Evolutionary conservation across 2,113 vertebrate species (phyloP), one percentile per base, ranked within the genome.

Genomic region (Hylia prasina): DNA sequence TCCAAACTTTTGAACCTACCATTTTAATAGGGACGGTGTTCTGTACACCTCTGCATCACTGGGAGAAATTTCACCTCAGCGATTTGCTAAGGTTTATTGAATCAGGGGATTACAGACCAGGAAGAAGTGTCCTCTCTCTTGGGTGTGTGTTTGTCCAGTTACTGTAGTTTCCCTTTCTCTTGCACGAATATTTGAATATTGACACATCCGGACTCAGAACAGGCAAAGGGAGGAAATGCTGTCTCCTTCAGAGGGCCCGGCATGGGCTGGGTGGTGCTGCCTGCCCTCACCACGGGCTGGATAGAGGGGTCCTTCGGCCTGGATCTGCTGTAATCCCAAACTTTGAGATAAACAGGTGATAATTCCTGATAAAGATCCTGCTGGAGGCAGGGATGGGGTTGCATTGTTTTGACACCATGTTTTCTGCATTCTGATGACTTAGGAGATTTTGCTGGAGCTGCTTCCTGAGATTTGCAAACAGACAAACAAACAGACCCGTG

Each of bases 401-500:
- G 83, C 37, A 86, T 80, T 88, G 87, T 82, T 94, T 91, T 89
- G 85, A 81, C 85, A 82, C n/a, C 2, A 15, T 51, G 84, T 71
- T 95, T 92, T 91, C 58, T 78, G 75, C 93, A 30, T 97, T 95
- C 61, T 96, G 96, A 97, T 95, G 95, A 96, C 24, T 97, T 82
- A 47, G 83, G 93, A 83, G 95, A 89, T 96, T 96, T 95, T 89
- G 89, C 82, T 88, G 89, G 75, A 95, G 91, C 84, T 91, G 87
- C 89, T 92, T 92, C 82, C 90, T 92, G 89, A 85, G 87, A 85
- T 94, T 91, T 95, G 83, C 92, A 90, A 94, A 89, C 75, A 85
- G 77, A 76, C 73, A 83, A 95, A 92, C 72, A 81, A 66, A 78
- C 44, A 75, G 54, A 39, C 64, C 24, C 28, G 50, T 97, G 96